Evolutionary conservation across 2,797 vertebrate species (phyloP), one percentile per base, ranked within the genome.

Genomic region (Octomys mimax): DNA sequence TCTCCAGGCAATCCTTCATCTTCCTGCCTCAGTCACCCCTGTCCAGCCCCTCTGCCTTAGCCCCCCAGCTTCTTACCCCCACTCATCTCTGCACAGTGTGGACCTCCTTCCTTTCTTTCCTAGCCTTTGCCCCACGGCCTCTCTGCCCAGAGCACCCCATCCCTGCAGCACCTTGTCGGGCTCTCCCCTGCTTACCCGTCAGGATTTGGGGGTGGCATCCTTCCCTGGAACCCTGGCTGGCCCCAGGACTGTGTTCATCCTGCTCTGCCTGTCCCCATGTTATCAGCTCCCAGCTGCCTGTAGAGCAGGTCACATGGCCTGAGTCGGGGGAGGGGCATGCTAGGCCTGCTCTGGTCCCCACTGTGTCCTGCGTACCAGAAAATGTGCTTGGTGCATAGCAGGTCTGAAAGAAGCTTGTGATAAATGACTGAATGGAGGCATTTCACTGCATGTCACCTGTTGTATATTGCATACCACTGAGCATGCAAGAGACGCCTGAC

Each of bases 11-110:
- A 6, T 62, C 24, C 24, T 64, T 62, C 61, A 6, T 73, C 62
- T 18, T 28, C 5, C 36, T 46, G 28, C 61, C 22, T 46, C 4
- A 1, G 1, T 49, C 70, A 52, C 70, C 16, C 7, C 49, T 33
- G 1, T 49, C 46, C 24, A 12, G 89, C 33, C n/a, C 12, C 13
- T 52, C n/a, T 21, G 22, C 12, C 68, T 6, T 6, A 21, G 28
- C 18, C 18, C 52, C 57, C 13, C 31, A 2, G 0, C 19, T 24
- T 10, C 62, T 70, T 16, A 28, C 11, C 18, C 71, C 52, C 61
- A 52, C 18, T 71, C 4, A 18, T 5, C 62, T 46, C 31, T 3
- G 16, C 49, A 1, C 5, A 31, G n/a, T 4, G 2, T 22, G 1
- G n/a, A 2, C 26, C 39, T 64, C 62, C 39, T 79, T 71, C 46